Conservation (phyloP, 35 echinoderm and acorn worm species). For the Lytechinus pictus region DNA sequence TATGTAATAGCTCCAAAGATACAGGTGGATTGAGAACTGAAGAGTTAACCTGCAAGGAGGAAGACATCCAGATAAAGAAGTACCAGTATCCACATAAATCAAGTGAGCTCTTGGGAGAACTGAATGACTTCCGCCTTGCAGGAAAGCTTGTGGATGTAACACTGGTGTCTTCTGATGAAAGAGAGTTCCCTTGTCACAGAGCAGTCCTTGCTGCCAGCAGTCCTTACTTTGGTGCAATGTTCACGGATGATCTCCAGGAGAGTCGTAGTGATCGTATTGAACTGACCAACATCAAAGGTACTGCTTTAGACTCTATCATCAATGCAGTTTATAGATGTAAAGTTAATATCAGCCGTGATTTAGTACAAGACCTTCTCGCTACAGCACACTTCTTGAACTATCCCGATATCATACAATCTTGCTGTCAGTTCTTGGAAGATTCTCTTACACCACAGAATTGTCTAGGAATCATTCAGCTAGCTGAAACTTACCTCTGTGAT, state of each 20-base stretch:
- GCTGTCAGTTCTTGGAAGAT: conserved; percentile 64
- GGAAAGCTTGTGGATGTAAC: conserved; percentile 69
- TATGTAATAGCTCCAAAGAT: neutral
- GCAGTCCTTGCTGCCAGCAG: conserved; percentile 87
- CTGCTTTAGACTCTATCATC: conserved; percentile 47
- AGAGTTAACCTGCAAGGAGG: neutral
- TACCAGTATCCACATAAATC: conserved; percentile 42
- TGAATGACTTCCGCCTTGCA: conserved; percentile 34
- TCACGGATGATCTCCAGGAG: conserved; percentile 62
- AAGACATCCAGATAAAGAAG: neutral
- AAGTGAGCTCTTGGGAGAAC: conserved; percentile 32
- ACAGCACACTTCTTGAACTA: conserved; percentile 75
- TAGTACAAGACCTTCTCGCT: conserved; percentile 59
- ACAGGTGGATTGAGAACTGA: neutral
- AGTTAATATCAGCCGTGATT: conserved; percentile 52
- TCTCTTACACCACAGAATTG: conserved; percentile 62
- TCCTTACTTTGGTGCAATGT: conserved; percentile 78
- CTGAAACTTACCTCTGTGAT: conserved; percentile 39
- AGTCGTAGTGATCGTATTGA: conserved; percentile 35
- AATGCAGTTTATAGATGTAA: conserved; percentile 70
- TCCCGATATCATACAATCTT: conserved; percentile 55
- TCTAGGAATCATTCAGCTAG: conserved; percentile 64
- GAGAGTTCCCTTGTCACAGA: conserved; percentile 76
- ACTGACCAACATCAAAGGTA: conserved; percentile 59
- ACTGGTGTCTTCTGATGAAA: conserved; percentile 55